Evolutionary conservation across 2,797 vertebrate genomes (phyloP), one percentile per base, ranked within the genome.

Genomic region (Smutsia gigantea): DNA sequence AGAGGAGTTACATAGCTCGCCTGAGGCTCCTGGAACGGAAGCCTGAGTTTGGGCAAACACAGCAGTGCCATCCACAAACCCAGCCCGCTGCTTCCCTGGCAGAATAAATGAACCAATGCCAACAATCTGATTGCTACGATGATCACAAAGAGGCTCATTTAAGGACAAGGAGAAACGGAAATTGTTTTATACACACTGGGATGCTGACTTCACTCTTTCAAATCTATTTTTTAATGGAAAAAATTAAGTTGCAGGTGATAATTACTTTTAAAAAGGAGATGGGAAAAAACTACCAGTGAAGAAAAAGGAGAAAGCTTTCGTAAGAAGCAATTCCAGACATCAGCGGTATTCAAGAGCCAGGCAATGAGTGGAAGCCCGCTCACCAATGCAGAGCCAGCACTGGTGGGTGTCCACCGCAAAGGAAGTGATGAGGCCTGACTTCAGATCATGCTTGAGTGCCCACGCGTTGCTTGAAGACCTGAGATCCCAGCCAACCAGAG

Each of bases 341-440:
- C 1, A 29, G 46, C 0, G 31, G 49, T 29, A 77, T 29, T 42
- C 46, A 63, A 64, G 74, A 19, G 49, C 63, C 49, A 55, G 42
- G 1, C 61, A 42, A 27, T 2, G 59, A 10, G 87, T 63, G 78
- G 85, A n/a, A 63, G 61, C 0, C 61, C 12, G 17, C 98, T 98
- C 97, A 99, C 99, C 99, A 4, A 99, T 99, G 97, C 99, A 99
- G 55, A 99, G 99, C 99, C 99, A 99, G 98, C 99, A 99, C 31
- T 99, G 99, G 98, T 99, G 99, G 98, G 99, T 99, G 98, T 99
- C 99, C 90, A 99, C 99, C 57, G 99, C 99, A 98, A 99, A 99
- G 42, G 99, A 99, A 1, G 99, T 99, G 98, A 99, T 99, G 97
- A 99, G 99, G n/a, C 99, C 99, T 0, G 99, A 98, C 27, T 99